These are phyloP conservation scores for Andrena hattorfiana DNA, from an alignment of 2,888 invertebrate species.

Conservation along the genomic window DNA sequence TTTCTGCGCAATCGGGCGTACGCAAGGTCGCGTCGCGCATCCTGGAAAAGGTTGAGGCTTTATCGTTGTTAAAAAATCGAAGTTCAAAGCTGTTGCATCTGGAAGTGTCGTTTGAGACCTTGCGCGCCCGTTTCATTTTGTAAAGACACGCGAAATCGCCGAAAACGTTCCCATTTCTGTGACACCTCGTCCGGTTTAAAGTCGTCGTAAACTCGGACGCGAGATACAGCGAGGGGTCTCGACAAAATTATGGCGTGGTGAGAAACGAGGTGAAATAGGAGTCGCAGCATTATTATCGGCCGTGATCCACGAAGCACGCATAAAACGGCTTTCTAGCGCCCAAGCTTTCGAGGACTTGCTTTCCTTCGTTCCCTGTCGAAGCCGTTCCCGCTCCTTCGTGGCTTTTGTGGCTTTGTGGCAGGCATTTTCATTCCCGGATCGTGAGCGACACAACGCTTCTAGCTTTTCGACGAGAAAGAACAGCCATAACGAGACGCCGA, in stretches of 20 bases:
- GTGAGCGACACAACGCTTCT: slow-evolving; percentile 24
- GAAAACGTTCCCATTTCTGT: background rate
- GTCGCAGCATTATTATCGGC: slow-evolving; percentile 29
- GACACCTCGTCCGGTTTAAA: background rate
- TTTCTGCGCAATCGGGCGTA: background rate
- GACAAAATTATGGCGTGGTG: background rate
- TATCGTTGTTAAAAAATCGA: background rate
- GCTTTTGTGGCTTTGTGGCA: background rate
- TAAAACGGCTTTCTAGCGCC: slow-evolving; percentile 7
- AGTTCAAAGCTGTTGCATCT: slow-evolving; percentile 44
- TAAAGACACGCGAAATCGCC: no score
- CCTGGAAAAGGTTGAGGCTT: background rate
- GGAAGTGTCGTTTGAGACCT: no score
- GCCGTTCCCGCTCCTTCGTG: background rate
- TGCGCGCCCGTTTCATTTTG: no score
- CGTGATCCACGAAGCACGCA: slow-evolving; percentile 15
- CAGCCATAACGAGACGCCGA: slow-evolving; percentile 31
- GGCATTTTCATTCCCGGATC: slow-evolving; percentile 35
- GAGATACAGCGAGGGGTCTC: background rate
- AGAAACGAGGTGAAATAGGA: background rate
- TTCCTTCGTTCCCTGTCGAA: slow-evolving; percentile 8
- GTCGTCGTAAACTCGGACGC: background rate
- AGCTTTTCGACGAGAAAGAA: slow-evolving; percentile 27
- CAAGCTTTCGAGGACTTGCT: background rate
- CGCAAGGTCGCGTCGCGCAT: background rate